Evolutionary conservation across 2,797 vertebrate genomes (phyloP), one percentile per base, ranked within the genome.

Genomic region (Philypnodon macrostomus): DNA sequence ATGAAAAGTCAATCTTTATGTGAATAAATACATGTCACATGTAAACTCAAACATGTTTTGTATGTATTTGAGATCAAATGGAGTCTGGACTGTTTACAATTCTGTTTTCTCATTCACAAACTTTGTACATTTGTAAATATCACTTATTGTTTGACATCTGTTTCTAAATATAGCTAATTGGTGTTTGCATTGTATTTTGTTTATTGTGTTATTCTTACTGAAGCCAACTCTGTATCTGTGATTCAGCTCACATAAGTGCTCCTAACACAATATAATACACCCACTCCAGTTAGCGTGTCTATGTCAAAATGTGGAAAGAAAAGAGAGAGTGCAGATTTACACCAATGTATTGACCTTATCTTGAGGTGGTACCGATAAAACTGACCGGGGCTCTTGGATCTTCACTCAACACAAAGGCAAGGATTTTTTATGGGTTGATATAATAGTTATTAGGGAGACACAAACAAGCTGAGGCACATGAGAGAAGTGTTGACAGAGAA

Each of bases 81-180:
- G 34, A 60, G 40, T 61, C 16, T 58, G 41, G 46, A 33, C 44
- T 64, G 70, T 77, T 77, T 58, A 73, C 66, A 42, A 29, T 47
- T 58, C 10, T 4, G 24, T 76, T 79, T 77, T 80, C 31, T 60
- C 79, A 63, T 48, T 70, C 55, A 51, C 39, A 41, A 8, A 67
- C 68, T 52, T 48, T 84, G 70, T 83, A 76, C 70, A 86, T 78
- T 77, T 90, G 87, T 90, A 90, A 83, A 90, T 90, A 88, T 52
- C 53, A 67, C 51, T 7, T 63, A 58, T 68, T 73, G 45, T 69
- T 55, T 73, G 70, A 48, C 52, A 60, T 58, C 36, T 46, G 46
- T 73, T 53, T 73, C 33, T 53, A 67, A 85, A 74, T 75, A 82
- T 68, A 80, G 13, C 16, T 34, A 47, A 70, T 58, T 64, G 49